These are phyloP conservation scores for Rhagium mordax DNA, from an alignment of 2,888 invertebrate genomes.

Conservation along the genomic window DNA sequence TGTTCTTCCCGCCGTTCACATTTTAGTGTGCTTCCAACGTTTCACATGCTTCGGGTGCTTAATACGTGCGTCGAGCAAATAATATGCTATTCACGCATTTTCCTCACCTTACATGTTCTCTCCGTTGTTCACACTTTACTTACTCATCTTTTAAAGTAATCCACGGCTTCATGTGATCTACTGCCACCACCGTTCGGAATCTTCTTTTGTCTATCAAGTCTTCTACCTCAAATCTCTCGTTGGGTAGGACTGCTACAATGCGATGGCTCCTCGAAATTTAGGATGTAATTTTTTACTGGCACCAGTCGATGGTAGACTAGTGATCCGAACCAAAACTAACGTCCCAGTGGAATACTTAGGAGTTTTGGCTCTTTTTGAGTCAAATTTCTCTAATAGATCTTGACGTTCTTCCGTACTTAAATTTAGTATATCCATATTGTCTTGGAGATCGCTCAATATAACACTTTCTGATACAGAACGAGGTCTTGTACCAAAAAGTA, in stretches of 20 bases:
- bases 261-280: background rate
- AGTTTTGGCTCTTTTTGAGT: background rate
- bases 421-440: background rate
- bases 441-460: background rate
- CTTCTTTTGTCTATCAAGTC: constrained; percentile 2
- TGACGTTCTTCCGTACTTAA: constrained; percentile 7
- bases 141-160: background rate
- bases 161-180: constrained; percentile 7
- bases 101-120: background rate
- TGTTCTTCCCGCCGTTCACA: background rate
- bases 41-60: constrained; percentile 7
- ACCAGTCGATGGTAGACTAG: background rate
- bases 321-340: background rate
- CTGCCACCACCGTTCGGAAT: background rate
- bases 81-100: background rate
- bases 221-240: constrained; percentile 7
- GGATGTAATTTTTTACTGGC: constrained; percentile 12
- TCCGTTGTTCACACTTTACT: background rate
- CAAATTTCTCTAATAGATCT: background rate
- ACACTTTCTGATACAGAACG: constrained; percentile 4
- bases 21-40: background rate
- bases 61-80: background rate
- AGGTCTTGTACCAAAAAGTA: constrained; percentile 3
- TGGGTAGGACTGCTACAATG: constrained; percentile 6
- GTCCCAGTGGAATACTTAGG: background rate